Conservation (phyloP, 2,888 invertebrate species). For the Drosophila emarginata region DNA sequence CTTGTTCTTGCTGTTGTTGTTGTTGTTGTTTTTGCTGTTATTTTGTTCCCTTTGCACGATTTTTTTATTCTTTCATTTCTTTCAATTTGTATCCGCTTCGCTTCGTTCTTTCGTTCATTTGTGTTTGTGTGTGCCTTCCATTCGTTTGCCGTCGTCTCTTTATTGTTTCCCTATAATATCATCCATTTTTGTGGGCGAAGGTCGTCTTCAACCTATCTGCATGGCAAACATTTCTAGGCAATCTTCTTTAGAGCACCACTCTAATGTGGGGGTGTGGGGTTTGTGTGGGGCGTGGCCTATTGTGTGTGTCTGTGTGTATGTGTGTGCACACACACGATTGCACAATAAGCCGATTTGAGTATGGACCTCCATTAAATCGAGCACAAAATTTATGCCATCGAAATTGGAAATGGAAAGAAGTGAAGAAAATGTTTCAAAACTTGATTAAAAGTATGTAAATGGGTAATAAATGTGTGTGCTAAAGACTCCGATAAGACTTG, state of each 20-base stretch:
- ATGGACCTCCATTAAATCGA: slow-evolving; percentile 55
- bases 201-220: slow-evolving; percentile 68
- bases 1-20: slow-evolving; percentile 48
- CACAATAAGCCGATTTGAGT: slow-evolving; percentile 67
- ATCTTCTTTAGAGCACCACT: slow-evolving; percentile 23
- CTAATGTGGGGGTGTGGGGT: slow-evolving; percentile 23
- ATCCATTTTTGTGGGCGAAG: slow-evolving; percentile 68
- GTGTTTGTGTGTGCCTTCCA: slow-evolving; percentile 45
- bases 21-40: slow-evolving; percentile 15
- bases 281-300: slow-evolving; percentile 27
- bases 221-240: slow-evolving; percentile 56
- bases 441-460: slow-evolving; percentile 13
- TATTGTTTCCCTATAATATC: slow-evolving; percentile 12
- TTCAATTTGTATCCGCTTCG: slow-evolving; percentile 53
- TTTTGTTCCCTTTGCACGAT: slow-evolving; percentile 4
- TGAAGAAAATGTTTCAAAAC: slow-evolving; percentile 18
- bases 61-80: slow-evolving; percentile 36
- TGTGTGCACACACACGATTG: slow-evolving; percentile 67
- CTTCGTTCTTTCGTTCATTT: slow-evolving; percentile 29
- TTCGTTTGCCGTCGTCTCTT: slow-evolving; percentile 14
- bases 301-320: slow-evolving; percentile 26
- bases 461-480: not conserved
- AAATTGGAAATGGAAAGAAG: slow-evolving; percentile 32
- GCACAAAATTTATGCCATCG: slow-evolving; percentile 61
- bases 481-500: not conserved